phyloP scores from a whole-genome alignment of 2,888 invertebrate genomes.

The Drosophila borborema region DNA sequence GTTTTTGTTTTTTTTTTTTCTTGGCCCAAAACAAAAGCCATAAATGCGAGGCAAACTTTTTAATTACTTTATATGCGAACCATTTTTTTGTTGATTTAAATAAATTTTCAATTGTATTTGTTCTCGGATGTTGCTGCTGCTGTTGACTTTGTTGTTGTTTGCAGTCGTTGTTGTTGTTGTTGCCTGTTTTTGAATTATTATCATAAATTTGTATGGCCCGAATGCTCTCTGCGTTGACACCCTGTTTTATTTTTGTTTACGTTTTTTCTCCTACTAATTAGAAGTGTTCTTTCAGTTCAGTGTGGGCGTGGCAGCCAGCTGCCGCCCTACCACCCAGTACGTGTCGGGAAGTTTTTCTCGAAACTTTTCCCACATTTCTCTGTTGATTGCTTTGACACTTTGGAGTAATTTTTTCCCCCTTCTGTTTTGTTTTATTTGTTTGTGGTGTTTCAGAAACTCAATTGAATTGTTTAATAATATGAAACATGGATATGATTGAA shows the following conservation, averaged over 20 bases:
- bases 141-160: background rate
- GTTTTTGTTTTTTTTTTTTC: background rate
- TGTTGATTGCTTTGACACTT: conserved; percentile 79
- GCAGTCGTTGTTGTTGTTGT: conserved; percentile 18
- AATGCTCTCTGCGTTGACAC: conserved; percentile 19
- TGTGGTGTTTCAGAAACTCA: conserved; percentile 44
- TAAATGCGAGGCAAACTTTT: conserved; percentile 76
- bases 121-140: conserved; percentile 21
- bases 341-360: conserved; percentile 66
- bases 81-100: conserved; percentile 67
- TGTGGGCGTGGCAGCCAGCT: conserved; percentile 39
- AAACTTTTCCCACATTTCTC: conserved; percentile 62
- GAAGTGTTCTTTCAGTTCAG: conserved; percentile 52
- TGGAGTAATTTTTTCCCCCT: conserved; percentile 50
- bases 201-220: conserved; percentile 71
- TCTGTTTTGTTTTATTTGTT: conserved; percentile 27
- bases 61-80: conserved; percentile 75
- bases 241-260: conserved; percentile 29
- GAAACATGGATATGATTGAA: conserved; percentile 69
- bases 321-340: conserved; percentile 44
- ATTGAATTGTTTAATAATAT: conserved; percentile 71
- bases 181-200: conserved; percentile 65
- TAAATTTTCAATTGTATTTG: conserved; percentile 61
- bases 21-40: conserved; percentile 54
- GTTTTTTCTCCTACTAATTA: conserved; percentile 64